Evolutionary conservation across 2,797 vertebrate species (phyloP), one percentile per base, ranked within the genome.

Genomic region (Tapera naevia): DNA sequence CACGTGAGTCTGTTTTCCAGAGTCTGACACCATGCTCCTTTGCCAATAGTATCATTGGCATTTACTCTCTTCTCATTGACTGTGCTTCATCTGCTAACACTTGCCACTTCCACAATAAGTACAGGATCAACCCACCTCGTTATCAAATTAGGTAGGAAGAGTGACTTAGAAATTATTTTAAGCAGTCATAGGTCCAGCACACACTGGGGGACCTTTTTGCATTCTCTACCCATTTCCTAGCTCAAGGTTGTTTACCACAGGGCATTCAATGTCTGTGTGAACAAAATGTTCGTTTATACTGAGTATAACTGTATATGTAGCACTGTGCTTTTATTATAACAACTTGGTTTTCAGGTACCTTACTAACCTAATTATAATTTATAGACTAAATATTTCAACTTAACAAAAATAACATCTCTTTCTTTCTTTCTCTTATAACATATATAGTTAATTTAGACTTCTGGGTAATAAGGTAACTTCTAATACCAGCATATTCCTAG

Each of bases 321-420:
- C 13, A 46, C 27, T 86, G 41, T 22, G 11, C 3, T 74, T 62
- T 79, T 74, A 85, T 83, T 76, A 57, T 35, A 70, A 27, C 53
- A 76, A 45, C 33, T 91, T 67, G 61, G 85, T 80, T 86, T 93
- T 86, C 64, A 86, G 79, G 60, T 45, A 83, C 41, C 25, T 64
- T 89, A 56, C 70, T 82, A 73, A 73, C 43, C 18, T 95, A 93
- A 93, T 88, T 94, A 61, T 65, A 93, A 93, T 80, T 93, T 91
- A 91, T 69, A 53, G 81, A 85, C 53, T 32, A 87, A 71, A 61
- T 50, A 4, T 56, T 85, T 72, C 56, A 67, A 5, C 43, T 53
- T 76, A 53, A 87, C 37, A 51, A 70, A 82, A 94, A 62, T 17
- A 87, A 17, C 10, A 33, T 61, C 50, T 58, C 17, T 60, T 54